Evolutionary conservation across 2,888 invertebrate genomes (phyloP).

Genomic region (Pegoplata infirma): DNA sequence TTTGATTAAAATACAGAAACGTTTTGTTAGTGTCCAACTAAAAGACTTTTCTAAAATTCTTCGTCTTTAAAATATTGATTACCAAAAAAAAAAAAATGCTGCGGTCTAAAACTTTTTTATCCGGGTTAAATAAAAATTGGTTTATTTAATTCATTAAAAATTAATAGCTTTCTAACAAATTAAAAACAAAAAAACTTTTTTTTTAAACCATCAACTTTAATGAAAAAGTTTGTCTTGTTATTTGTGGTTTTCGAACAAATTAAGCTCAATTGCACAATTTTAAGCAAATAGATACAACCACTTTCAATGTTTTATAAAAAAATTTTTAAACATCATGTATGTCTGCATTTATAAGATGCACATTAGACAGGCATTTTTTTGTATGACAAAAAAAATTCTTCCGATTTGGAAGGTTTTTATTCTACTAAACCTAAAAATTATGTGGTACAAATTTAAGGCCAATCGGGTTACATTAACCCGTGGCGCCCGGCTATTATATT

Average conservation of each 20-base stretch:
- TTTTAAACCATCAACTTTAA: conserved; percentile 44
- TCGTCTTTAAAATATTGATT: not conserved
- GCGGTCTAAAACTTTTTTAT: conserved; percentile 1
- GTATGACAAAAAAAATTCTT: no score
- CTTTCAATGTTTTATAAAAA: not conserved
- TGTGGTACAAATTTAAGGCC: no score
- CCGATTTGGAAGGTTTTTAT: no score
- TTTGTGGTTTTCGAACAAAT: conserved; percentile 29
- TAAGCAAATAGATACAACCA: not conserved
- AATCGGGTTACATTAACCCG: no score
- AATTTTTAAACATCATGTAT: not conserved
- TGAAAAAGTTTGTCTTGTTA: conserved; percentile 47
- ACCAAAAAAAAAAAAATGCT: not conserved
- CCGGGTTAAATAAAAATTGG: conserved; percentile 11
- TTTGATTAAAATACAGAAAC: no score
- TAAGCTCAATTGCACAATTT: not conserved
- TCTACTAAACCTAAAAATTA: no score
- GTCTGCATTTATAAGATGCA: not conserved
- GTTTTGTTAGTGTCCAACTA: no score
- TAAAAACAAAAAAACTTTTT: conserved; percentile 4
- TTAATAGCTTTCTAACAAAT: conserved; percentile 19
- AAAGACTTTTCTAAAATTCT: not conserved
- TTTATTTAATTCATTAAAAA: conserved; percentile 28
- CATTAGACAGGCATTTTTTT: no score
- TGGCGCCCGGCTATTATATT: no score